Conservation (phyloP, 2,797 vertebrate species). For the Psittacula derbiana region DNA sequence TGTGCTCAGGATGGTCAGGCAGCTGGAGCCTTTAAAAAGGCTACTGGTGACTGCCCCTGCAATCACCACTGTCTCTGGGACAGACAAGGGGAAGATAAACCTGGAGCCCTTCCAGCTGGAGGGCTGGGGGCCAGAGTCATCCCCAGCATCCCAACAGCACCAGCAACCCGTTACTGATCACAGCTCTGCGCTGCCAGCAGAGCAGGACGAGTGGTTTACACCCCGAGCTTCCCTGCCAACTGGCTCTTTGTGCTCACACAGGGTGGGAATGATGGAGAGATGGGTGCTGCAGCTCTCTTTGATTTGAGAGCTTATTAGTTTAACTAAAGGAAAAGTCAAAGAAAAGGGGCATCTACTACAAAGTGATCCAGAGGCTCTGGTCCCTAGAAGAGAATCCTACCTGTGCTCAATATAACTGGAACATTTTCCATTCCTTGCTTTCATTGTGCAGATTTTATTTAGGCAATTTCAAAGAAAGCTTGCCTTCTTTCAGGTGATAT, state of each 20-base stretch:
- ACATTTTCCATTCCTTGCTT: not conserved
- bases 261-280: not conserved
- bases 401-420: accelerated
- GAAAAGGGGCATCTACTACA: not conserved
- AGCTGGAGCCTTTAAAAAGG: slow-evolving; percentile 15
- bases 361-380: not conserved
- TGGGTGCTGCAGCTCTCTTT: not conserved
- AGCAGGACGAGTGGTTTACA: not conserved
- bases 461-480: not conserved
- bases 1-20: slow-evolving; percentile 4
- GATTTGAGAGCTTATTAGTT: not conserved
- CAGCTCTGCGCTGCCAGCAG: not conserved
- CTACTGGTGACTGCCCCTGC: not conserved
- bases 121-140: not conserved
- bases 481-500: accelerated
- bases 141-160: not conserved
- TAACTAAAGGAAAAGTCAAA: not conserved
- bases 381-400: not conserved
- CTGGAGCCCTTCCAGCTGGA: not conserved
- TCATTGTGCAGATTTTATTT: not conserved
- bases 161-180: not conserved
- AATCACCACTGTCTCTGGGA: not conserved
- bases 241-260: not conserved
- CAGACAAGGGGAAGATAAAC: not conserved
- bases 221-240: not conserved